phyloP scores from a whole-genome alignment of 2,797 vertebrate genomes.

The Basileuterus tristriatus region DNA sequence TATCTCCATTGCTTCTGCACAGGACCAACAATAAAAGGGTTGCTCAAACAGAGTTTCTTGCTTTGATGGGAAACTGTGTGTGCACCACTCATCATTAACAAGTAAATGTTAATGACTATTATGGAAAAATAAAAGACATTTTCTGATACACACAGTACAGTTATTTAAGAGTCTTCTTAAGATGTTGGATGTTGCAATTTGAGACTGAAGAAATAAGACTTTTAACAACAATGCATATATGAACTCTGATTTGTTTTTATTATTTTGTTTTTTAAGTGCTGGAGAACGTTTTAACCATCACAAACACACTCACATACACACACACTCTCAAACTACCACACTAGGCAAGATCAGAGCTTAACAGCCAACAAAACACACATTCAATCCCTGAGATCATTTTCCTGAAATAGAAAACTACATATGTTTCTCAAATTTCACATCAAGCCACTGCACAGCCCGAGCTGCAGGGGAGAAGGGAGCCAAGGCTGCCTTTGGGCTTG shows the following conservation, averaged over 20 bases:
- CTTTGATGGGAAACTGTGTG: background rate
- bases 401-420: slow-evolving; percentile 85
- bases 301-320: background rate
- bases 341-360: slow-evolving; percentile 78
- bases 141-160: background rate
- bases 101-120: slow-evolving; percentile 44
- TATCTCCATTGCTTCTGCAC: background rate
- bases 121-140: slow-evolving; percentile 16
- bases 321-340: slow-evolving; percentile 66
- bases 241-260: background rate
- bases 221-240: slow-evolving; percentile 14
- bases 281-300: background rate
- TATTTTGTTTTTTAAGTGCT: background rate
- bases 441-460: slow-evolving; percentile 77
- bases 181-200: background rate
- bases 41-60: slow-evolving; percentile 17
- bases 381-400: slow-evolving; percentile 83
- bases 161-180: slow-evolving; percentile 44
- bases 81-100: background rate
- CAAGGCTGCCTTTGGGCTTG: slow-evolving; percentile 62
- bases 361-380: slow-evolving; percentile 77
- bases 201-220: background rate
- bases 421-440: slow-evolving; percentile 84
- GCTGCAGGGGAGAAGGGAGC: slow-evolving; percentile 70
- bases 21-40: slow-evolving; percentile 39